Percentiles rank a stretch among this genome's conserved stretches.
These are phyloP conservation scores for Nasua narica DNA, from an alignment of 2,797 vertebrate genomes.

Conservation along the genomic window DNA sequence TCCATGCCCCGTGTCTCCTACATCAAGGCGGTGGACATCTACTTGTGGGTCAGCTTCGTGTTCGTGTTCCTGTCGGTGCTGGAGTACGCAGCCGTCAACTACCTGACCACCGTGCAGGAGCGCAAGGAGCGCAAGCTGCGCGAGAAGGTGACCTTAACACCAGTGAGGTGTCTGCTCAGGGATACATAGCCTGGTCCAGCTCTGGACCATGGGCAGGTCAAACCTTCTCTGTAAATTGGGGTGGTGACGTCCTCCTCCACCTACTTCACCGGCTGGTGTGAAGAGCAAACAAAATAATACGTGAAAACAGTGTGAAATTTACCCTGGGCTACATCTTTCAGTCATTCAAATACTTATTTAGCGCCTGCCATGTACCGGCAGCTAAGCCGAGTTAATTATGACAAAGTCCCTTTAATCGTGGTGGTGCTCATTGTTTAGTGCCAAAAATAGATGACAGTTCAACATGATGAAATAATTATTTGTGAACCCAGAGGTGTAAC, in stretches of 20 bases:
- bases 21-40: constrained; percentile 96
- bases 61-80: constrained; percentile 94
- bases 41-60: constrained; percentile 96
- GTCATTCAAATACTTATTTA: not conserved
- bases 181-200: not conserved
- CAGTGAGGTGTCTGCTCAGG: not conserved
- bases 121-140: constrained; percentile 85
- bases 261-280: not conserved
- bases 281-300: not conserved
- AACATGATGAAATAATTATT: not conserved
- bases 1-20: constrained; percentile 97
- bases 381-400: not conserved
- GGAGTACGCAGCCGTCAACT: constrained; percentile 94
- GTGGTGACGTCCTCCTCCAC: not conserved
- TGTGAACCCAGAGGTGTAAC: not conserved
- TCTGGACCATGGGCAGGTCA: not conserved
- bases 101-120: constrained; percentile 90
- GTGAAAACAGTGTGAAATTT: not conserved
- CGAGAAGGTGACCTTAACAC: constrained; percentile 82
- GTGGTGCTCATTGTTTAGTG: not conserved
- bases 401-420: not conserved
- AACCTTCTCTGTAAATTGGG: not conserved
- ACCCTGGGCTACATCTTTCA: not conserved
- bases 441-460: not conserved
- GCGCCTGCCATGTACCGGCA: not conserved